Conservation (phyloP, 2,888 invertebrate species). For the Crocallis elinguaria region DNA sequence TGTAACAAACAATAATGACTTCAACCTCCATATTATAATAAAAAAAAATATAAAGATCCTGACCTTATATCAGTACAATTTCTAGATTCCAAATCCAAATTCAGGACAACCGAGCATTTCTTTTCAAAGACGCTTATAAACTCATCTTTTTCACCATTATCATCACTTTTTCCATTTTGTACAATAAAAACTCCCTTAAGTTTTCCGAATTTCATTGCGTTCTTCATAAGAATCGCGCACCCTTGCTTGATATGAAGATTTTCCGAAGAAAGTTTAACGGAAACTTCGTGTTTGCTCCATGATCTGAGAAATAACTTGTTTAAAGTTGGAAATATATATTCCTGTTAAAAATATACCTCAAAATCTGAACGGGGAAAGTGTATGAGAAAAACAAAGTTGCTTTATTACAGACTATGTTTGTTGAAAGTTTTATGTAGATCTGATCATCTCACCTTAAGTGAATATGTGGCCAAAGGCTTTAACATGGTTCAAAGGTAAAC, state of each 20-base stretch:
- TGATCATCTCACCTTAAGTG: too few relatives aligned
- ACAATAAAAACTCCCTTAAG: conserved; percentile 59
- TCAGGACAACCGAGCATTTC: conserved; percentile 46
- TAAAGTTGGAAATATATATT: conserved; percentile 28
- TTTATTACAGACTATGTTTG: conserved; percentile 2
- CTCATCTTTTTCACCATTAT: conserved; percentile 24
- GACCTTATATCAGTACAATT: conserved; percentile 57
- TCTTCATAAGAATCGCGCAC: conserved; percentile 49
- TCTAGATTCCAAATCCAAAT: conserved; percentile 56
- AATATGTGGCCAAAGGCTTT: too few relatives aligned
- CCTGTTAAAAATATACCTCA: conserved; percentile 25
- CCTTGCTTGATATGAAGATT: conserved; percentile 52
- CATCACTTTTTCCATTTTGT: conserved; percentile 26
- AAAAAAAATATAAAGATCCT: too few relatives aligned
- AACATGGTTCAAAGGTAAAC: too few relatives aligned
- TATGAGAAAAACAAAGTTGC: conserved; percentile 21
- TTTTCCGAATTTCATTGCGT: conserved; percentile 52
- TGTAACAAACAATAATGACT: too few relatives aligned
- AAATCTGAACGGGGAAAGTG: conserved; percentile 12
- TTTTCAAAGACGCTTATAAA: conserved; percentile 41
- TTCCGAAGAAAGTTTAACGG: conserved; percentile 50
- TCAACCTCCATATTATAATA: too few relatives aligned
- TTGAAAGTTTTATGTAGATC: conserved; percentile 2
- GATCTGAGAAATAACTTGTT: conserved; percentile 40
- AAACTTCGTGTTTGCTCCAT: conserved; percentile 48